phyloP scores from a whole-genome alignment of 2,888 invertebrate genomes.

The Timema cristinae region DNA sequence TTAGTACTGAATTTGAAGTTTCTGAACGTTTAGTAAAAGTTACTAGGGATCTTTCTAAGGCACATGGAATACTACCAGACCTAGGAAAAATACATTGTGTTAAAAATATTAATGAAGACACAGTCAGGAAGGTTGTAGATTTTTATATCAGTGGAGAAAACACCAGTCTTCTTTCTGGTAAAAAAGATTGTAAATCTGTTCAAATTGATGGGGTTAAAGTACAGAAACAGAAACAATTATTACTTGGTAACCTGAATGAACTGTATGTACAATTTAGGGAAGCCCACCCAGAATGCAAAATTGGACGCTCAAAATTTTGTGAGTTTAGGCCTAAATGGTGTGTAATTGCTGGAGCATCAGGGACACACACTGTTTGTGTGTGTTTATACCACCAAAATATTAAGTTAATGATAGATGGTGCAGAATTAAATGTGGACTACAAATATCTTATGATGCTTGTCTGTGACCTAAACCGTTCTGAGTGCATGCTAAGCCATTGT shows the following conservation, averaged over 20 bases:
- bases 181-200: neutral
- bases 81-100: neutral
- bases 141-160: neutral
- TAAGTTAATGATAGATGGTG: constrained; percentile 7
- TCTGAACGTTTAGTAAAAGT: too few relatives aligned
- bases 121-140: neutral
- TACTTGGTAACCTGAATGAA: too few relatives aligned
- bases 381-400: neutral
- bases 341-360: constrained; percentile 1
- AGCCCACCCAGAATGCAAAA: constrained; percentile 9
- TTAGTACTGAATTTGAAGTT: too few relatives aligned
- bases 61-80: neutral
- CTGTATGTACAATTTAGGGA: constrained; percentile 2
- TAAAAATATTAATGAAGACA: neutral
- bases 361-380: constrained; percentile 1
- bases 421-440: constrained; percentile 5
- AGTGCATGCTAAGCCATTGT: neutral
- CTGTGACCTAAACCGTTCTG: neutral
- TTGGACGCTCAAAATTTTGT: neutral
- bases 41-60: too few relatives aligned
- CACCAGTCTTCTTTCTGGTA: neutral
- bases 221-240: constrained; percentile 9
- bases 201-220: neutral
- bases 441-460: constrained; percentile 4
- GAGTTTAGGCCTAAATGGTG: neutral